Percentiles rank a stretch among this genome's conserved stretches.
phyloP scores from a whole-genome alignment of 2,113 vertebrate genomes.

The Eonycteris spelaea region DNA sequence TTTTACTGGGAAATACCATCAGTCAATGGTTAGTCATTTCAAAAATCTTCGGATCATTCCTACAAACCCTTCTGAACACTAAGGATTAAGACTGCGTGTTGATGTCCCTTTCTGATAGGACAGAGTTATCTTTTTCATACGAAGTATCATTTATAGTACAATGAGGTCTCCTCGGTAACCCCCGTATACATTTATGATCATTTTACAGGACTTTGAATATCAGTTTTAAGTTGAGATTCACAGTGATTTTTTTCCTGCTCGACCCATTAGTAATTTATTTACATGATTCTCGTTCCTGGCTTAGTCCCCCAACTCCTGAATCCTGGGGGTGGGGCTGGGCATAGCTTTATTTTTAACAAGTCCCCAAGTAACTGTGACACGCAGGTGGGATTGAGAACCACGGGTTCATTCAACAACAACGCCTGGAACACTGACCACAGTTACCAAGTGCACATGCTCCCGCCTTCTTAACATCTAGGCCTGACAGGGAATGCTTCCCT shows the following conservation, averaged over 20 bases:
- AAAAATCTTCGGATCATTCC: background rate
- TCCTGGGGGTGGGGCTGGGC: background rate
- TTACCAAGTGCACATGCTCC: background rate
- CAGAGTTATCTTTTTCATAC: background rate
- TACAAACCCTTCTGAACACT: background rate
- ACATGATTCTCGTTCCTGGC: background rate
- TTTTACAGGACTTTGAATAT: background rate
- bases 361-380: background rate
- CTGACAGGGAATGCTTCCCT: background rate
- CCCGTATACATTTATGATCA: background rate
- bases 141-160: background rate
- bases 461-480: background rate
- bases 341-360: background rate
- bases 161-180: background rate
- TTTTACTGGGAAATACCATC: background rate
- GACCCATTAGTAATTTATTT: background rate
- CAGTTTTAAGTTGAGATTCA: conserved; percentile 3
- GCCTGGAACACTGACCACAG: background rate
- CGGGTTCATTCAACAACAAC: background rate
- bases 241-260: background rate
- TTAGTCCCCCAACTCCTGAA: background rate
- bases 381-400: background rate
- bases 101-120: background rate
- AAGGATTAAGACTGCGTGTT: background rate
- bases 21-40: background rate